Conservation (phyloP, 2,113 vertebrate species). For the Alligator sinensis region DNA sequence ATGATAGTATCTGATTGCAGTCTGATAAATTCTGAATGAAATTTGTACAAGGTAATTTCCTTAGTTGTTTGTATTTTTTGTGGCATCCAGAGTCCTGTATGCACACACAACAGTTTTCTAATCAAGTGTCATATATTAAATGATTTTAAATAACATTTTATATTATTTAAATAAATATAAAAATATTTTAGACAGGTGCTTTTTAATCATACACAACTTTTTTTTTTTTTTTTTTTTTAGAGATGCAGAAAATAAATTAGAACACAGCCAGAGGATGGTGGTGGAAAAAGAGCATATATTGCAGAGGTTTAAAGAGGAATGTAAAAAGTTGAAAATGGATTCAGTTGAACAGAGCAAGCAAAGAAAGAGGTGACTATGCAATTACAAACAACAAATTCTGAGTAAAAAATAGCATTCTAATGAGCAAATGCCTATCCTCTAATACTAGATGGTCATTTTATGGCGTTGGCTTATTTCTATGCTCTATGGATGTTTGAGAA, state of each 20-base stretch:
- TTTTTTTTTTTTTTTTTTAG: constrained; percentile 75
- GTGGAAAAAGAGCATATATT: constrained; percentile 83
- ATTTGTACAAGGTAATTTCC: background rate
- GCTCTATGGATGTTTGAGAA: background rate
- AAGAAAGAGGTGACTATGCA: constrained; percentile 84
- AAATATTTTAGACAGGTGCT: no score
- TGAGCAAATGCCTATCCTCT: background rate
- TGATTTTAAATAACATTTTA: no score
- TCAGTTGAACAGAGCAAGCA: constrained; percentile 80
- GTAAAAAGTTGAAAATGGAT: constrained; percentile 82
- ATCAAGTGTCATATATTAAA: no score
- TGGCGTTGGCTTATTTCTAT: background rate
- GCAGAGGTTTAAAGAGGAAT: constrained; percentile 83
- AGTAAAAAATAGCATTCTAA: background rate
- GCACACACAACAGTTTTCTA: no score
- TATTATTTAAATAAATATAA: no score
- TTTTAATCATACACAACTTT: background rate
- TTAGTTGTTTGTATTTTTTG: background rate
- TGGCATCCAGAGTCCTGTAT: background rate
- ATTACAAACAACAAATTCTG: background rate
- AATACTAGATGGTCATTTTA: background rate
- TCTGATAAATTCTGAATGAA: constrained; percentile 5
- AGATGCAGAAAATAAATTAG: constrained; percentile 85
- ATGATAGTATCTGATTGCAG: background rate
- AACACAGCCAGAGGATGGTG: constrained; percentile 82